Evolutionary conservation across 2,797 vertebrate genomes (phyloP).

Genomic region (Tangara arthus): DNA sequence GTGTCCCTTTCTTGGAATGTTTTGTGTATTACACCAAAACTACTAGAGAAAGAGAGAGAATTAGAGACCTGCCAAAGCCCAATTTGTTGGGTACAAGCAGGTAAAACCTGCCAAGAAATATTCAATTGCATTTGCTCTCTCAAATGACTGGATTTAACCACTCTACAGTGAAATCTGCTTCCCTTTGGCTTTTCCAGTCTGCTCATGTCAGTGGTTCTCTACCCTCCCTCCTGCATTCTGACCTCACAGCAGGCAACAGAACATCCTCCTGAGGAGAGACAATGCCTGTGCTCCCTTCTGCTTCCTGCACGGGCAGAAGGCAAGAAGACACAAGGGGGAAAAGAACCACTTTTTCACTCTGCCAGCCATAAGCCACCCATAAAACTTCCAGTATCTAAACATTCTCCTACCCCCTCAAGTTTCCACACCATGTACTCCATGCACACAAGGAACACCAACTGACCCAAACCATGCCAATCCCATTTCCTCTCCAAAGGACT

Average conservation of each 20-base stretch:
- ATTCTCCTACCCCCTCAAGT: conserved; percentile 15
- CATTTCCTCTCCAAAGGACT: conserved; percentile 3
- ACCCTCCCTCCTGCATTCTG: neutral
- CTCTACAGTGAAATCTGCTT: neutral
- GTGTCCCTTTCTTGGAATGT: neutral
- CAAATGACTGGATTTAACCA: neutral
- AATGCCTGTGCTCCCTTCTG: neutral
- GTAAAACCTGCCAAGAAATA: neutral
- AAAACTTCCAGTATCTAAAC: conserved; percentile 36
- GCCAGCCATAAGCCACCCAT: neutral
- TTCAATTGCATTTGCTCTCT: neutral
- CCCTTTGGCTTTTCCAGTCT: neutral
- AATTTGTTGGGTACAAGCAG: neutral
- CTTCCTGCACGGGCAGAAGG: neutral
- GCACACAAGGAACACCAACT: conserved; percentile 17
- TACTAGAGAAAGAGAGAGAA: neutral
- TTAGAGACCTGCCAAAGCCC: neutral
- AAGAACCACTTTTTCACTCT: neutral
- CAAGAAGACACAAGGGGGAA: neutral
- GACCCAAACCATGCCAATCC: neutral
- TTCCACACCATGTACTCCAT: conserved; percentile 29
- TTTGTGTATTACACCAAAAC: neutral
- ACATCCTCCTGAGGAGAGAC: neutral
- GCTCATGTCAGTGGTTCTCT: neutral
- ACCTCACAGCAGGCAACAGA: neutral